Base-by-base conservation (phyloP, 1,140 invertebrate genomes). In the Gryllus bimaculatus region DNA sequence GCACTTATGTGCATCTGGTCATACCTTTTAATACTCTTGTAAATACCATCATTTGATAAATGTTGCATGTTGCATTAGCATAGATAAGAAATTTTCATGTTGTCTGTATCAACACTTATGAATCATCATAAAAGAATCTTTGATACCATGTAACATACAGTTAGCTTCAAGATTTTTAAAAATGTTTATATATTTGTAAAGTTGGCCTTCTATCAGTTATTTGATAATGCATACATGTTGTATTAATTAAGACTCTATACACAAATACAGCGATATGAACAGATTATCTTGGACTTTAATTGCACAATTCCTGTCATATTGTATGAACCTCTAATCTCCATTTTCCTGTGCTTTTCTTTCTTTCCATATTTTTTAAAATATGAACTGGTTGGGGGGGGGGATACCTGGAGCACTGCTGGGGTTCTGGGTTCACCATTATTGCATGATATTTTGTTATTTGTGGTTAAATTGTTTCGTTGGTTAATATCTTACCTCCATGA, bases 131-230 rank as follows among this genome's bases (percentile, higher is more conserved):
- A 66, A 66, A 10, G 10, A 66, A 66, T 66, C 54, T 66, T 66
- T 66, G 54, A 66, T 66, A 66, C 54, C 54, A 66, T 66, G 54
- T 66, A 66, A 66, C 54, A 66, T 66, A 66, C 54, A 66, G 54
- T 66, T 66, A 66, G 54, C 54, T 66, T 66, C 54, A 66, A 66
- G 54, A 66, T 66, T 66, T 66, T 66, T 66, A 66, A 66, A 66
- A 66, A 66, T 66, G 54, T 66, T 66, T 66, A 66, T 66, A 66
- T 66, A 66, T 66, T 66, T 66, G 54, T 66, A 66, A 66, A 66
- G 54, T 66, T 66, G 54, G 54, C 54, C 54, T 66, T 66, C 54
- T 66, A 66, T 66, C 54, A 66, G 54, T 66, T 66, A 66, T 66
- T 66, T 66, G 54, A 66, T 66, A 66, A 66, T 66, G 54, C 54